Evolutionary conservation across 1,140 invertebrate genomes (phyloP), one percentile per base, ranked within the genome.

Genomic region (Trinorchestia longiramus): DNA sequence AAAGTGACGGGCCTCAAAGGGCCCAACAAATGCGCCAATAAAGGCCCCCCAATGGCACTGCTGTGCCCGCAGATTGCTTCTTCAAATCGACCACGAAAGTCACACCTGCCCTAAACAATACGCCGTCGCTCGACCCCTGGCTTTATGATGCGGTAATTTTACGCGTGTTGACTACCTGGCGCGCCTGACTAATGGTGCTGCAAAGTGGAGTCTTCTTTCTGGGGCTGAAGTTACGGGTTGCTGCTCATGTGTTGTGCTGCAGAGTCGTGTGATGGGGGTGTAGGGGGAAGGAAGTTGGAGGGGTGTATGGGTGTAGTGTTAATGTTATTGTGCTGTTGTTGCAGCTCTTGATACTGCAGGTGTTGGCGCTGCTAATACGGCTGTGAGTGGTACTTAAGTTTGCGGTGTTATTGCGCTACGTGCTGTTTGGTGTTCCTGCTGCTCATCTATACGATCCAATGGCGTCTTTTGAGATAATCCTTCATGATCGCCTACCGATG

Each of bases 1-100:
- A 94, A 11, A n/a, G 92, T 45, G 43, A 94, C 43, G 44, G 44
- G 15, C 43, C 41, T 44, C 92, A 40, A 94, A 45, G 92, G 43
- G 43, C 92, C 92, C 92, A 45, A 94, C 92, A 94, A 94, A 94
- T 94, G 92, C 11, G 92, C 43, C 92, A 94, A 94, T 94, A 94
- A 94, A 94, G 92, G 92, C 92, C 92, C 62, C 87, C 40, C 90
- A 94, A 94, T 94, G 44, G 92, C 92, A 94, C 92, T 28, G 92
- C 92, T 36, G 40, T 94, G 92, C 43, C 43, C 92, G 43, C 41
- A 43, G 92, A 94, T 94, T 94, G 92, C 92, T 94, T 94, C 92
- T 43, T 45, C 92, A 45, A 94, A 94, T 94, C 44, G 43, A 94
- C 43, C 92, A 43, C 44, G 44, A 94, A 94, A 94, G 92, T 94